Evolutionary conservation across 1,140 invertebrate genomes (phyloP).

Genomic region (Coelopa frigida): DNA sequence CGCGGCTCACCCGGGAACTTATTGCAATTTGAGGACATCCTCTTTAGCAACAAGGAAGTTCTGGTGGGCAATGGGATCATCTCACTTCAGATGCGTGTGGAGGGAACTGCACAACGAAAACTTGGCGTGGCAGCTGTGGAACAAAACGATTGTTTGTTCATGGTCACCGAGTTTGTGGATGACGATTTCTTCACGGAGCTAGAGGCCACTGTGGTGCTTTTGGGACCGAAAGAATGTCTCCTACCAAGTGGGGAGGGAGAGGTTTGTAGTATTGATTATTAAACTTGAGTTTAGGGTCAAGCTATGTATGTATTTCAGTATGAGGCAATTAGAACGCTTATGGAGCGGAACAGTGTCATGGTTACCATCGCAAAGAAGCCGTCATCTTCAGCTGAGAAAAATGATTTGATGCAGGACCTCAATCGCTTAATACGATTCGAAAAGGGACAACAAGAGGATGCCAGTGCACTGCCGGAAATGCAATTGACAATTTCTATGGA

Average conservation of each 20-base stretch:
- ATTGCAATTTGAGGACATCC: slow-evolving; percentile 79
- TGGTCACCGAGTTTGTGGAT: slow-evolving; percentile 79
- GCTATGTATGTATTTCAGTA: slow-evolving; percentile 63
- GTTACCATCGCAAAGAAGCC: slow-evolving; percentile 67
- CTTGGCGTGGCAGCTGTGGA: slow-evolving; percentile 60
- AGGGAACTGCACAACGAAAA: slow-evolving; percentile 52
- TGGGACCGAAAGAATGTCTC: slow-evolving; percentile 80
- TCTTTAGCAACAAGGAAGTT: slow-evolving; percentile 68
- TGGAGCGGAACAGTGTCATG: slow-evolving; percentile 70
- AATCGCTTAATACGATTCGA: slow-evolving; percentile 71
- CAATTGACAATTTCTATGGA: slow-evolving; percentile 63
- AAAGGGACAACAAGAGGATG: slow-evolving; percentile 67
- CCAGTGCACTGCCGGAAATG: slow-evolving; percentile 60
- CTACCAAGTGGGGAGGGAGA: slow-evolving; percentile 46
- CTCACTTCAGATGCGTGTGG: slow-evolving; percentile 63
- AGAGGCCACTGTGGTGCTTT: slow-evolving; percentile 80
- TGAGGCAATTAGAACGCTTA: slow-evolving; percentile 51
- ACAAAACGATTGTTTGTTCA: slow-evolving; percentile 62
- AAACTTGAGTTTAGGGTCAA: neutral
- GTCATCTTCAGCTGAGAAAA: slow-evolving; percentile 70
- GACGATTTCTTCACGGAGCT: slow-evolving; percentile 80
- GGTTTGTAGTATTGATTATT: neutral
- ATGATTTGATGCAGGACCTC: slow-evolving; percentile 67
- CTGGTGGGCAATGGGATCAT: slow-evolving; percentile 63
- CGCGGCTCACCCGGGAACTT: slow-evolving; percentile 89